Percentiles rank a stretch among this genome's conserved stretches.
Conservation (phyloP, 1,140 invertebrate species). For the Lycorma delicatula region DNA sequence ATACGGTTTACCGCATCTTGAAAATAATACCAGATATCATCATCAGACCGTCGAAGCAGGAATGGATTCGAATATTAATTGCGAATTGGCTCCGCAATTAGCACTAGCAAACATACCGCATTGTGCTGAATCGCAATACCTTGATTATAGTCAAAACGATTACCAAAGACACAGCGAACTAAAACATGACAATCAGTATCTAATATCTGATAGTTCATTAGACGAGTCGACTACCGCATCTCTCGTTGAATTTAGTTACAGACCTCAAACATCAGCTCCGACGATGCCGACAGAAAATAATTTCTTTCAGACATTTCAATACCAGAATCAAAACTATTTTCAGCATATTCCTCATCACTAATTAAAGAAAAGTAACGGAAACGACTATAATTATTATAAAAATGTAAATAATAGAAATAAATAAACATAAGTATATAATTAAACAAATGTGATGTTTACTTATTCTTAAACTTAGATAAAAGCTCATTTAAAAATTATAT, state of each 20-base stretch:
- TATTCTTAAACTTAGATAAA: too few species aligned
- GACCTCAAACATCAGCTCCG: neutral
- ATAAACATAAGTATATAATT: too few species aligned
- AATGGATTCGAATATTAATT: neutral
- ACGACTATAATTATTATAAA: too few species aligned
- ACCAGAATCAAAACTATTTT: slow-evolving; percentile 15
- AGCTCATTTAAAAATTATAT: too few species aligned
- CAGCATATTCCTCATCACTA: slow-evolving; percentile 17
- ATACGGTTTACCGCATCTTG: neutral
- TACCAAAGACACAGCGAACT: too few species aligned
- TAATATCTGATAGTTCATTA: slow-evolving; percentile 1
- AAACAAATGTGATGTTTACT: too few species aligned
- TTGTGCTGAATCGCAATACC: neutral
- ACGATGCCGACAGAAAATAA: neutral
- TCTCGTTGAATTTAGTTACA: neutral
- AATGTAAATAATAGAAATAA: too few species aligned
- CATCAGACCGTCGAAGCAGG: neutral
- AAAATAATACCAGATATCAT: too few species aligned
- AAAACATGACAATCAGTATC: too few species aligned
- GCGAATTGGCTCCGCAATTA: neutral
- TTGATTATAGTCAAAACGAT: neutral
- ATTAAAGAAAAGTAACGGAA: too few species aligned
- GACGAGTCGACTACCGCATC: slow-evolving; percentile 2
- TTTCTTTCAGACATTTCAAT: slow-evolving; percentile 14
- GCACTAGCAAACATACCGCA: neutral